Evolutionary conservation across 2,888 invertebrate species (phyloP).

Genomic region (Melolontha melolontha): DNA sequence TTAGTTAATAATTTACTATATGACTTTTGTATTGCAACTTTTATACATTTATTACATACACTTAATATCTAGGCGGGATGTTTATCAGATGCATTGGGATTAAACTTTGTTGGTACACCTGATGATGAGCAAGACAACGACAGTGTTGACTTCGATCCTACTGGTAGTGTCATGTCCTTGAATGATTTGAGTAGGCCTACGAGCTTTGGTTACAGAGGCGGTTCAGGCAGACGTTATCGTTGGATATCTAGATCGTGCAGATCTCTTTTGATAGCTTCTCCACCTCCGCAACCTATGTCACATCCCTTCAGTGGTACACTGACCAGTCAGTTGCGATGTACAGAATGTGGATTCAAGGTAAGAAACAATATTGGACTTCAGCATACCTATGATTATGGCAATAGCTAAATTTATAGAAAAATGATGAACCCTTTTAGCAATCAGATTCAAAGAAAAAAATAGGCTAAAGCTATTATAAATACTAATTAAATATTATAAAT

Average conservation of each 20-base stretch:
- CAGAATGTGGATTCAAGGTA: slow-evolving; percentile 78
- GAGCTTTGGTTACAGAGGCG: slow-evolving; percentile 52
- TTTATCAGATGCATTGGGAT: slow-evolving; percentile 79
- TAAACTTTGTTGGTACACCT: slow-evolving; percentile 67
- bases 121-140: slow-evolving; percentile 65
- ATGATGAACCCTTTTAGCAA: too few relatives aligned
- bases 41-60: background rate
- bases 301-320: slow-evolving; percentile 82
- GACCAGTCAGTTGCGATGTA: slow-evolving; percentile 82
- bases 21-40: background rate
- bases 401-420: too few relatives aligned
- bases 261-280: slow-evolving; percentile 67
- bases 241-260: slow-evolving; percentile 68
- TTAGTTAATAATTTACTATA: background rate
- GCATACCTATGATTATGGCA: too few relatives aligned
- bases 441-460: too few relatives aligned
- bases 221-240: slow-evolving; percentile 52
- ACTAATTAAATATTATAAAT: too few relatives aligned
- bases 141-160: slow-evolving; percentile 55
- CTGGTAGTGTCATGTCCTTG: slow-evolving; percentile 62
- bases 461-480: too few relatives aligned
- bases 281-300: slow-evolving; percentile 66
- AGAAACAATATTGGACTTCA: slow-evolving; percentile 35
- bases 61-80: slow-evolving; percentile 71
- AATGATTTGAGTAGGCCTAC: slow-evolving; percentile 63